Evolutionary conservation across 2,888 invertebrate species (phyloP).

Genomic region (Drosophila melanosoma): DNA sequence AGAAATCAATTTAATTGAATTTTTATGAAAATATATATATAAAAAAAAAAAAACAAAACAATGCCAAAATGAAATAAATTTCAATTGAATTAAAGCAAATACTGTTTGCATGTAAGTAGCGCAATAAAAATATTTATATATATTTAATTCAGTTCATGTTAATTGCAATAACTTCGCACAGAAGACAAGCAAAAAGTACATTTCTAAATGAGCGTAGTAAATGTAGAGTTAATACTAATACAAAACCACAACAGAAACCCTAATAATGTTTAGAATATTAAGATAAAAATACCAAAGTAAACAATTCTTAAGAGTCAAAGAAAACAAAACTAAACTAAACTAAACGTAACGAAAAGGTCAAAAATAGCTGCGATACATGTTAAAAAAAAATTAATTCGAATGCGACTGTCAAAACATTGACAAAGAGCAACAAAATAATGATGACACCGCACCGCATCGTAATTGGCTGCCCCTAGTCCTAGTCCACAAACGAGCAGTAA

Average conservation of each 20-base stretch:
- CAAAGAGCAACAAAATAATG: constrained; percentile 29
- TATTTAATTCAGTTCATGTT: constrained; percentile 45
- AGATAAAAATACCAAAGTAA: constrained; percentile 45
- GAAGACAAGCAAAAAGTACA: constrained; percentile 54
- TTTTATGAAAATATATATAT: constrained; percentile 21
- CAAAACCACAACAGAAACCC: constrained; percentile 3
- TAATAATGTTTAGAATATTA: constrained; percentile 38
- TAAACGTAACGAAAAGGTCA: constrained; percentile 65
- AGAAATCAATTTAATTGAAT: constrained; percentile 54
- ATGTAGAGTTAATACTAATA: constrained; percentile 47
- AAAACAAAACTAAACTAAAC: constrained; percentile 21
- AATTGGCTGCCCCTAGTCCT: not conserved
- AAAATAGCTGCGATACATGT: constrained; percentile 78
- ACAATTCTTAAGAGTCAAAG: constrained; percentile 23
- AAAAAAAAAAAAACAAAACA: not conserved
- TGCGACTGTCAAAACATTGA: constrained; percentile 49
- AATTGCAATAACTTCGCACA: constrained; percentile 46
- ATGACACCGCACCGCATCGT: constrained; percentile 43
- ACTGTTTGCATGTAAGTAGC: constrained; percentile 52
- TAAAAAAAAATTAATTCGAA: constrained; percentile 46
- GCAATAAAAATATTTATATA: constrained; percentile 46
- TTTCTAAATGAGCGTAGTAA: constrained; percentile 65
- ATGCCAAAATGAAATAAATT: constrained; percentile 56
- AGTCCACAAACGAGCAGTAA: constrained; percentile 15
- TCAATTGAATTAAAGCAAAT: constrained; percentile 40